These are phyloP conservation scores for Parasteatoda lunata DNA, from an alignment of 2,888 invertebrate genomes.

Conservation along the genomic window DNA sequence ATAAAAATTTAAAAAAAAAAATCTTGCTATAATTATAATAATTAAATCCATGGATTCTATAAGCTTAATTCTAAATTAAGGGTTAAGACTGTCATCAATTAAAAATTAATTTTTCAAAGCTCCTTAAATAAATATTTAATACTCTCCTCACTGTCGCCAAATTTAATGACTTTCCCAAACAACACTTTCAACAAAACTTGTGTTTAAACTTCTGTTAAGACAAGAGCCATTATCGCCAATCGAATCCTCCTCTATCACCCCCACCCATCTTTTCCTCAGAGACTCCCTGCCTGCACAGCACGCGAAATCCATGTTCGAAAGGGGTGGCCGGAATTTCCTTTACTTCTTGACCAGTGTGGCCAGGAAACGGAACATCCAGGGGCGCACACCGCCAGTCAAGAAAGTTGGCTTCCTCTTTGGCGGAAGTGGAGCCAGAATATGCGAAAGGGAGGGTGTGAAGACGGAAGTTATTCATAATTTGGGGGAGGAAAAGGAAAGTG, in stretches of 20 bases:
- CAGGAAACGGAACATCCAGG: slow-evolving; percentile 5
- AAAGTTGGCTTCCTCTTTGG: background rate
- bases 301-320: slow-evolving; percentile 22
- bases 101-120: background rate
- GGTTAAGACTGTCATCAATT: background rate
- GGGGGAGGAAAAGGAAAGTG: background rate
- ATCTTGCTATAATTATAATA: too few species aligned
- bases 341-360: background rate
- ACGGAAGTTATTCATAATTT: slow-evolving; percentile 1
- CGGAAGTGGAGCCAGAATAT: background rate
- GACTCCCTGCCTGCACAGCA: background rate
- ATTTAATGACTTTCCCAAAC: slow-evolving; percentile 13
- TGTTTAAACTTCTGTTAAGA: slow-evolving; percentile 3
- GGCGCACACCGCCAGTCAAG: background rate
- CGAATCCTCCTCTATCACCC: background rate
- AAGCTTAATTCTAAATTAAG: too few species aligned
- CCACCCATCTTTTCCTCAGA: background rate
- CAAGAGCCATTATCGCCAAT: slow-evolving; percentile 9
- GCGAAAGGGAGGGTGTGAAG: background rate
- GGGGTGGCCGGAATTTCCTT: background rate
- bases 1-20: too few species aligned
- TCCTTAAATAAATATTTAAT: slow-evolving; percentile 40
- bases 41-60: too few species aligned
- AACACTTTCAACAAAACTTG: slow-evolving; percentile 15
- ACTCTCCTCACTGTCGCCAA: background rate